Conservation (phyloP, 2,797 vertebrate genomes). For the Lerista edwardsae region DNA sequence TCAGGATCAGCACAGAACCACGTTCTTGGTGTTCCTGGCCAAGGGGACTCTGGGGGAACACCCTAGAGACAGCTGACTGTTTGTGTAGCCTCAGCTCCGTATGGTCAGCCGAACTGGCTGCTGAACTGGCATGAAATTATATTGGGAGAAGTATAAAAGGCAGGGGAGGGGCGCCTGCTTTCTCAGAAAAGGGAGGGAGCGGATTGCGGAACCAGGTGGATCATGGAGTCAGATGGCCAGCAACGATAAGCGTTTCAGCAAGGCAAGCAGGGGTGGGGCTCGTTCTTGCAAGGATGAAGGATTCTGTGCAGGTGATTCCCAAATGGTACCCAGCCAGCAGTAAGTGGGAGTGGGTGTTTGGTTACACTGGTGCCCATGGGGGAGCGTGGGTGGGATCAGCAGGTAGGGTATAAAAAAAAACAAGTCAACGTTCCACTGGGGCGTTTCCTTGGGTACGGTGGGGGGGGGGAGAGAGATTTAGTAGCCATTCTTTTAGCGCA, state of each 20-base stretch:
- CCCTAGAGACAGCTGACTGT: not conserved
- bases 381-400: not conserved
- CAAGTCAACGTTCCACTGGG: slow-evolving; percentile 11
- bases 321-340: not conserved
- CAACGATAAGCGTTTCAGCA: not conserved
- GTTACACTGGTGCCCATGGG: not conserved
- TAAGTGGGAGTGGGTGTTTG: slow-evolving; percentile 15
- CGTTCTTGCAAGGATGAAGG: not conserved
- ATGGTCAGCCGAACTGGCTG: not conserved
- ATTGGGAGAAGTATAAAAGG: not conserved
- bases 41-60: not conserved
- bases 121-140: not conserved
- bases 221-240: not conserved
- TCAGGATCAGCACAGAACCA: not conserved
- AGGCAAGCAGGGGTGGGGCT: not conserved
- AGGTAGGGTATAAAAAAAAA: not conserved
- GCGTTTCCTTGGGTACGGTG: not conserved
- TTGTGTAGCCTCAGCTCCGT: slow-evolving; percentile 36
- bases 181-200: fast-evolving
- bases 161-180: not conserved
- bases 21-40: not conserved
- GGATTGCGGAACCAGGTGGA: not conserved
- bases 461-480: not conserved
- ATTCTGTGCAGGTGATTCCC: not conserved
- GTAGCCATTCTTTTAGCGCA: no score